Evolutionary conservation across 2,113 vertebrate species (phyloP).

Genomic region (Thamnophis sirtalis): DNA sequence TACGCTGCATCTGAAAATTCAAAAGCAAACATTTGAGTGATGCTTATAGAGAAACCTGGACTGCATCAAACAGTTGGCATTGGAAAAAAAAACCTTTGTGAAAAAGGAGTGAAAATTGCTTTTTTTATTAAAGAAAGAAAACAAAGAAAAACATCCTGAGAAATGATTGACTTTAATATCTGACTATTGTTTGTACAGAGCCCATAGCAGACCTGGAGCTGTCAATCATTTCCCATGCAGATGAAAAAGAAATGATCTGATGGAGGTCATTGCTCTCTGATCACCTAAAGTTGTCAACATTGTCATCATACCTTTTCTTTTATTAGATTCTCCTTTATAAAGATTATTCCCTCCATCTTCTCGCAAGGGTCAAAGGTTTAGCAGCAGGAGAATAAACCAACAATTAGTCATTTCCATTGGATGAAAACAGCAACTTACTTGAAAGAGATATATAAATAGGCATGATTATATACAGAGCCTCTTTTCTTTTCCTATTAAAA

Average conservation of each 20-base stretch:
- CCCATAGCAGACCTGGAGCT: neutral
- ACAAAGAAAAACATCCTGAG: neutral
- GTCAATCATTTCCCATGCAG: neutral
- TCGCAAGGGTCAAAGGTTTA: conserved; percentile 14
- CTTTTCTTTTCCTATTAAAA: fast-evolving
- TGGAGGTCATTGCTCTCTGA: neutral
- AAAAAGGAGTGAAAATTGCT: neutral
- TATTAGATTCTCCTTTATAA: conserved; percentile 27
- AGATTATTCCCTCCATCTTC: neutral
- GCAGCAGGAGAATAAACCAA: neutral
- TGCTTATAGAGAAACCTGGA: neutral
- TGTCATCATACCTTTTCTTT: neutral
- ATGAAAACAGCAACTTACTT: neutral
- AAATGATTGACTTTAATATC: conserved; percentile 19
- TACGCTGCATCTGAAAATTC: neutral
- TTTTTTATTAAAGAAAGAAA: neutral
- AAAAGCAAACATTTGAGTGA: neutral
- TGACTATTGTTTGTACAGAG: neutral
- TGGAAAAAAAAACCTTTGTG: neutral
- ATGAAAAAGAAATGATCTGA: conserved; percentile 7
- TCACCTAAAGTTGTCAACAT: conserved; percentile 15
- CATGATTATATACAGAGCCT: neutral
- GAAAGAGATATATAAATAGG: neutral
- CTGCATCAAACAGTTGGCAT: neutral
- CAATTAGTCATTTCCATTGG: neutral